Base-by-base conservation (phyloP, 2,113 vertebrate genomes). In the Hipposideros armiger region DNA sequence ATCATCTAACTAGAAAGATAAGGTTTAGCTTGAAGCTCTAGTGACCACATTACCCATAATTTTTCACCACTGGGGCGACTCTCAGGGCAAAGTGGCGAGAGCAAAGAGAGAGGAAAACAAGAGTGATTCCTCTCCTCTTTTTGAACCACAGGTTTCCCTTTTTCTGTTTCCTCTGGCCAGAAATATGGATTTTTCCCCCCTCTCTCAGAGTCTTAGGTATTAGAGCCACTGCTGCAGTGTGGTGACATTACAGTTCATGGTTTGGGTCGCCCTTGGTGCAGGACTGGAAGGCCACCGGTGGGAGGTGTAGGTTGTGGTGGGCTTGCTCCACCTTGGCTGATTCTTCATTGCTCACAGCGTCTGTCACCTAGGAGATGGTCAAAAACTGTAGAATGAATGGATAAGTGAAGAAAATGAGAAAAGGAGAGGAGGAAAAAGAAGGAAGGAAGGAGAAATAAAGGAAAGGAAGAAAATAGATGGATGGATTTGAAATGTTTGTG, bases 1-100 rank as follows among this genome's bases (percentile, higher is more conserved):
- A 40, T 80, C 2, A 69, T 15, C 4, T 58, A 32, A 52, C 36
- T 72, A 52, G 56, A 45, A 85, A 84, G 36, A 32, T 40, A 50
- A 64, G n/a, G 28, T 42, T 96, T 92, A 73, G 40, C 62, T 81
- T 54, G 54, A 82, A 40, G 19, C 87, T 82, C 76, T 42, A 62
- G 9, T 66, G 30, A 77, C 70, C 6, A 5, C 15, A 50, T 66
- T 22, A n/a, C 52, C n/a, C 47, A 28, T 50, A 82, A 64, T 69
- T 64, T 47, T 22, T 32, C 66, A 42, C 16, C 19, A 32, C 32
- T 64, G 4, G 32, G 45, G 10, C 11, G 52, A n/a, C 28, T 50
- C 52, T 45, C 26, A 32, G 20, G 15, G 20, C 4, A 42, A 66
- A 80, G 14, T 32, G 14, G 20, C 32, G 26, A 70, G 28, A 67